Base-by-base conservation (phyloP, 2,888 invertebrate species). In the Eremobia ochroleuca region DNA sequence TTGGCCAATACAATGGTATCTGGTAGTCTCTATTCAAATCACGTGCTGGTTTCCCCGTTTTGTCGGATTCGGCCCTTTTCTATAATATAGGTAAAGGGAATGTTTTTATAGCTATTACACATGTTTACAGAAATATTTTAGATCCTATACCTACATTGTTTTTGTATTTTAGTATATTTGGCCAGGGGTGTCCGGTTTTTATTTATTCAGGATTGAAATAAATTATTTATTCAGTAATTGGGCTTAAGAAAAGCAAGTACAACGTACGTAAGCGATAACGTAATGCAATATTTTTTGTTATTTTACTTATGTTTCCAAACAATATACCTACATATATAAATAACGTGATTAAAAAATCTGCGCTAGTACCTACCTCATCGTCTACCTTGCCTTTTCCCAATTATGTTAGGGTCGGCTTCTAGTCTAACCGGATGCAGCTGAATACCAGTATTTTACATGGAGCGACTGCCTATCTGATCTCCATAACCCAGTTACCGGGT, bases 21-120 rank as follows among this genome's bases (percentile, higher is more conserved):
- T 82, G 76, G 77, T 74, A 73, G 65, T 89, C 18, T 58, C 68
- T 83, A 90, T 89, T 87, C 91, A 77, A 82, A 86, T 79, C 91
- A 90, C 88, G 86, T 88, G 66, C 76, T 80, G 84, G 73, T 77
- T 82, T 76, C 70, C 72, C 69, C 64, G 61, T 84, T 81, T 85
- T 69, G 83, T 80, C 37, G 81, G 59, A n/a, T 79, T 67, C 18
- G 34, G 40, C 25, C 75, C 81, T 83, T 84, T 82, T 78, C 43
- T 34, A 8, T 85, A 79, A 86, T 83, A 73, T 78, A 68, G 49
- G 79, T 52, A 75, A 77, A 82, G 68, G 81, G 59, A 67, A 77
- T 78, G 80, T 76, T 81, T 82, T 73, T 72, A 46, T 68, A 81
- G 65, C 59, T 52, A 73, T 74, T 31, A 34, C 18, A 75, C 76